Evolutionary conservation across 2,113 vertebrate species (phyloP), one percentile per base, ranked within the genome.

Genomic region (Felis chaus): DNA sequence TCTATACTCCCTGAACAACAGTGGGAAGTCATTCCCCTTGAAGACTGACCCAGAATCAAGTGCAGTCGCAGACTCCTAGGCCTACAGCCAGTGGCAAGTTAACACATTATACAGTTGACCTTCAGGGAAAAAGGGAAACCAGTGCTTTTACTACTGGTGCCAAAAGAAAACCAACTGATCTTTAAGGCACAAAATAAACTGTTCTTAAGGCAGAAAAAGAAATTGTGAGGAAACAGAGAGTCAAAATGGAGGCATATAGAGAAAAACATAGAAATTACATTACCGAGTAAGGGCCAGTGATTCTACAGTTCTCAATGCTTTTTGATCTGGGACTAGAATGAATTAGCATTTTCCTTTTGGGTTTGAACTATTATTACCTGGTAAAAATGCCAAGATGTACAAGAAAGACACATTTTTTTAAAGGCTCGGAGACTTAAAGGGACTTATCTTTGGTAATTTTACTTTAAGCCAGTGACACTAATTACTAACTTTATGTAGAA

Each of bases 161-260:
- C 78, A 94, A 79, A 95, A 90, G 63, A 95, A 96, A 97, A 82
- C 23, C 85, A 97, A 88, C 88, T 96, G 36, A 95, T 95, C 73
- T 89, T 83, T 95, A 97, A 96, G 92, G 95, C 76, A 97, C 80
- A 96, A 89, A 96, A 96, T 71, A 82, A 95, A 95, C 55, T 93
- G 61, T 96, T 95, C 69, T 90, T 93, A 96, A 93, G 84, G 53
- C 90, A 94, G 15, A 18, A 90, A 94, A 94, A 97, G 36, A 94
- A 93, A 94, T 4, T 79, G 5, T 86, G 53, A 92, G 53, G 55
- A 92, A 93, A 87, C 3, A 93, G 41, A n/a, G 55, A 95, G 55
- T 92, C 36, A 85, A 23, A 92, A 91, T 76, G 55, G 53, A 97
- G 45, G 27, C 29, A 94, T 79, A 90, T 2, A 86, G 41, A 78